Evolutionary conservation across 92 coral and sea anemone genomes (phyloP), one percentile per base, ranked within the genome.

Genomic region (Porites lobata): DNA sequence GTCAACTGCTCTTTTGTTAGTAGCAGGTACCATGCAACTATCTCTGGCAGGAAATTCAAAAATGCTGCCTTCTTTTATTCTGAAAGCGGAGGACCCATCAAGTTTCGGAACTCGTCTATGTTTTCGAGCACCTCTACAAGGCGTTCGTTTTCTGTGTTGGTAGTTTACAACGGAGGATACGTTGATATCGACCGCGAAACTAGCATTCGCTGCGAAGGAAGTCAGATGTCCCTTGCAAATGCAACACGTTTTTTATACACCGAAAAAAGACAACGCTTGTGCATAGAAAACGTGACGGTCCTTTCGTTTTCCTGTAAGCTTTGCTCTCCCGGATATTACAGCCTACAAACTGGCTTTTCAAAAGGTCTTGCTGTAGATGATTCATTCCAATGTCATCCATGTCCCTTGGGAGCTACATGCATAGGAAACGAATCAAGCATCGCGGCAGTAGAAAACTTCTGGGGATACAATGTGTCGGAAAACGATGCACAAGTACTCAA

Each of bases 251-350:
- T 76, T 14, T 58, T 51, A 50, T 78, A 77, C 53, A 77, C 91
- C 1, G 77, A 76, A 67, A 77, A 69, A 38, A 66, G 74, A 75
- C 67, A 53, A 18, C 43, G 54, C 18, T 21, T 53, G 1, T 92
- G 95, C 63, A 47, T 24, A 14, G 56, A 80, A 13, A 82, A 81
- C 19, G 85, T 92, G 3, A 92, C 94, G 1, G 89, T 61, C 7
- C 51, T 92, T 38, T 76, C 26, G 43, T 86, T 80, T 59, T 26
- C 85, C 1, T 96, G 98, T 57, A 73, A 69, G 62, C 63, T 66
- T 51, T 96, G 98, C 50, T 75, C 81, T 6, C 81, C 78, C 17
- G 87, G 84, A 1, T 57, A 26, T 14, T 96, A 96, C 84, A 91
- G 94, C 19, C 91, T 95, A 1, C 83, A 90, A 68, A 88, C 87